Evolutionary conservation across 2,113 vertebrate species (phyloP), one percentile per base, ranked within the genome.

Genomic region (Circaetus cinerascens): DNA sequence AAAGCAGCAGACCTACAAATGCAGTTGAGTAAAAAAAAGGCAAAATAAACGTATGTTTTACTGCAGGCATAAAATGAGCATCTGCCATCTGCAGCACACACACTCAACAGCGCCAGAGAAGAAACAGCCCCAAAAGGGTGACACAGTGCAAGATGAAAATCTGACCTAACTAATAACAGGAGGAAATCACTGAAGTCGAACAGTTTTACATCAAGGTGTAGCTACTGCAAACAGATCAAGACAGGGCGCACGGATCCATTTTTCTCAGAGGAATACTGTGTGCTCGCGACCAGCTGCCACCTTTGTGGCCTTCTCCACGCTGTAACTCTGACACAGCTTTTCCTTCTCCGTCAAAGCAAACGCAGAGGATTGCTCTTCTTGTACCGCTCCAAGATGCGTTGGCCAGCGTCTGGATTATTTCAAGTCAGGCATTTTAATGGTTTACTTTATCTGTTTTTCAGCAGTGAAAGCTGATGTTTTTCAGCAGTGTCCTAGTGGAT

Each of bases 321-420:
- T 29, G 14, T 27, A 43, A 74, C 36, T 15, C 16, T 45, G 59
- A 15, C 18, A 10, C 4, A 15, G 21, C 8, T 32, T 17, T 57
- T 56, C 36, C 29, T 32, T 43, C 51, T 45, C 46, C 6, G 0
- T 4, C 5, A 3, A 7, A 56, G 41, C 34, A 41, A 38, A 51
- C 11, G 17, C 10, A 30, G n/a, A 25, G 0, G 8, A 29, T 27
- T 29, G 22, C 25, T 36, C 12, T 22, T 56, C 46, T 83, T 18
- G 43, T 26, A 34, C 15, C 0, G 0, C 46, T 45, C 29, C 62
- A n/a, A n/a, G 19, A 36, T 3, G 5, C 4, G 22, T 26, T 0
- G 1, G 25, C 20, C 14, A 4, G 25, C 9, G 18, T 2, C 22
- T 9, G 7, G 36, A 63, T n/a, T 51, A 59, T 9, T 79, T n/a